Base-by-base conservation (phyloP, 2,797 vertebrate species). In the Eurystomus glaucurus region DNA sequence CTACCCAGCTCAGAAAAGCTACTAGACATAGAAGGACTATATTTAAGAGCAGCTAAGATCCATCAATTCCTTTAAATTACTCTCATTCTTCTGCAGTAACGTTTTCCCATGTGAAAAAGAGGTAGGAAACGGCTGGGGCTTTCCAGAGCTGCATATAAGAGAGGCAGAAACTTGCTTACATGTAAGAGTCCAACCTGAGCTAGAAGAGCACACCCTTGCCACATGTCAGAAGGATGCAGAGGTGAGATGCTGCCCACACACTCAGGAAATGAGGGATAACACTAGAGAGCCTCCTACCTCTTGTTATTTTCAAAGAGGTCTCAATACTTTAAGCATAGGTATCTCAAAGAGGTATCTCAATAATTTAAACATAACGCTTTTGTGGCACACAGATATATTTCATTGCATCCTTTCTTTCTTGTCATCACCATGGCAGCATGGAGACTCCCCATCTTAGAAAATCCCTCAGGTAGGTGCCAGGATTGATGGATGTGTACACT, bases 1-100 rank as follows among this genome's bases (percentile, higher is more conserved):
- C 51, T 62, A 39, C 7, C 3, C 57, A 78, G 4, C 41, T 88
- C 61, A 75, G 46, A 77, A 72, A 79, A 84, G 61, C 10, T 57
- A 55, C 45, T 31, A 48, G 74, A 31, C 64, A 52, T 62, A 76
- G 51, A 78, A 37, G 17, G 33, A 46, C 41, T 19, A 4, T 50
- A 22, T 64, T 62, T 77, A 80, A 85, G 45, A 93, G 37, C 29
- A 88, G 69, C 66, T 86, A 68, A 85, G 88, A 83, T 62, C 28
- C 33, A 74, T 80, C 55, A 57, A 22, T 66, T 90, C 41, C 29
- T 54, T 45, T 31, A 66, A 90, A 64, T 83, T 69, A 51, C 65
- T 54, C 37, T 66, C 17, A 39, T 71, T 94, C 29, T 66, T 90
- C 58, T 61, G 11, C 14, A 68, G 7, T 75, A 55, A 54, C 26